Conservation (phyloP, 2,888 invertebrate species). For the Acanthosoma haemorrhoidale region DNA sequence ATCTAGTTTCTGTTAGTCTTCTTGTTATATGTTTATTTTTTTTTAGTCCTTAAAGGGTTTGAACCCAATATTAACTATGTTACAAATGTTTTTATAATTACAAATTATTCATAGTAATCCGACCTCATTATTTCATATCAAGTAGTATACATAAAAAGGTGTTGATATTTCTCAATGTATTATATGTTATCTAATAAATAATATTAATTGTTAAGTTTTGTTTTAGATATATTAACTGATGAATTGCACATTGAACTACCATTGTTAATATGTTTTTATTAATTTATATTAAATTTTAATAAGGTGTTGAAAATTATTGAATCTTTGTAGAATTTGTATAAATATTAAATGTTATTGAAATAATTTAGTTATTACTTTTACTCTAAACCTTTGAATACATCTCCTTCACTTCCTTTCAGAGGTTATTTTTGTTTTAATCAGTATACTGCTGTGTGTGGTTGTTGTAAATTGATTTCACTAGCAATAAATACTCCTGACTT, state of each 20-base stretch:
- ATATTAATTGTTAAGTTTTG: slow-evolving; percentile 28
- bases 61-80: too few species aligned
- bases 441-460: too few species aligned
- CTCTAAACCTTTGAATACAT: too few species aligned
- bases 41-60: too few species aligned
- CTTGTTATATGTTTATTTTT: neutral
- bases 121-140: neutral
- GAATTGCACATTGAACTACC: slow-evolving; percentile 15
- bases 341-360: slow-evolving; percentile 21
- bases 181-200: slow-evolving; percentile 24
- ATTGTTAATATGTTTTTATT: slow-evolving; percentile 30
- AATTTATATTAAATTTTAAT: slow-evolving; percentile 30
- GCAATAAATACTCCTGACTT: too few species aligned
- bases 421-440: too few species aligned
- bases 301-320: slow-evolving; percentile 27
- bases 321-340: slow-evolving; percentile 30
- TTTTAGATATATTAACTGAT: slow-evolving; percentile 20
- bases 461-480: too few species aligned
- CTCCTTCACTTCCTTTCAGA: too few species aligned
- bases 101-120: neutral
- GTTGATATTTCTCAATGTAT: slow-evolving; percentile 22
- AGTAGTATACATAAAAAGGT: neutral
- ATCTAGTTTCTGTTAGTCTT: neutral
- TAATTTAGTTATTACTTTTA: neutral
- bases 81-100: neutral